phyloP scores from a whole-genome alignment of 2,888 invertebrate genomes.

The Candidula unifasciata region DNA sequence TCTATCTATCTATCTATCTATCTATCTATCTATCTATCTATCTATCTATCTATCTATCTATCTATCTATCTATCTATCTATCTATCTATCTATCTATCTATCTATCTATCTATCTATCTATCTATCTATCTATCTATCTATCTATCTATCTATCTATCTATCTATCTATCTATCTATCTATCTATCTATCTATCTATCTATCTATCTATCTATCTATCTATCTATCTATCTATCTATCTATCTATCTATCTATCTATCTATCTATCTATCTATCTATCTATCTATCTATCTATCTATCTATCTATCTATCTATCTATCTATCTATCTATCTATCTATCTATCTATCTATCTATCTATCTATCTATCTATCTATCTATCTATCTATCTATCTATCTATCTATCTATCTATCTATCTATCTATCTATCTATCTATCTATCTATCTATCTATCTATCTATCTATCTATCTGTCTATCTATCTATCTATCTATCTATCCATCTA shows the following conservation, averaged over 20 bases:
- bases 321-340: no score
- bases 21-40: slow-evolving; percentile 7
- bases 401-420: slow-evolving; percentile 15
- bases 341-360: no score
- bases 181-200: background rate
- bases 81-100: slow-evolving; percentile 19
- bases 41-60: slow-evolving; percentile 18
- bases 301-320: no score
- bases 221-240: no score
- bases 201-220: no score
- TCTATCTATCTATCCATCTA: background rate
- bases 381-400: background rate
- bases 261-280: no score
- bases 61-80: slow-evolving; percentile 21
- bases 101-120: slow-evolving; percentile 1
- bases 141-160: background rate
- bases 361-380: no score
- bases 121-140: background rate
- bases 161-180: background rate
- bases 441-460: background rate
- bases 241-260: no score
- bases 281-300: no score
- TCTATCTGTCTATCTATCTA: background rate
- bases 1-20: slow-evolving; percentile 7
- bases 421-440: slow-evolving; percentile 15